Evolutionary conservation across 2,888 invertebrate genomes (phyloP), one percentile per base, ranked within the genome.

Genomic region (Amphipoea lucens): DNA sequence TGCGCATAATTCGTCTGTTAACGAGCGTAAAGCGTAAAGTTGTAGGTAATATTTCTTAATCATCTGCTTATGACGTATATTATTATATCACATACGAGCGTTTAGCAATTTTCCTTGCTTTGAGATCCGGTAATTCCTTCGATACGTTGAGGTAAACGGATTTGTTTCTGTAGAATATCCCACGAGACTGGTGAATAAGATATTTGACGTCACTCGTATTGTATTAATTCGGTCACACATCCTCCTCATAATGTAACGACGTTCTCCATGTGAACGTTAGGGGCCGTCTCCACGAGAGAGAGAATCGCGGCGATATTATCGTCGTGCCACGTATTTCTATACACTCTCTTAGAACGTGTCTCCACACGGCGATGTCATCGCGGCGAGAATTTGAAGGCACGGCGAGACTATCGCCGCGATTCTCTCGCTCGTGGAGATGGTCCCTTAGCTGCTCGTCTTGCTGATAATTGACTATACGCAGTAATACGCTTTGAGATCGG

Each of bases 141-240:
- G 62, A 67, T 79, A 82, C 67, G 80, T 84, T 84, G 71, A 87
- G 75, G 80, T 87, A 90, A 87, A 81, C 78, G 78, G 81, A 86
- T 72, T 76, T 83, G 89, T 89, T 86, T 88, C 83, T 88, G 84
- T 68, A 83, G 84, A 90, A 87, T 87, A 89, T 89, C 88, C 88
- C 89, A 73, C 77, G 82, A 79, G 81, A 81, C 78, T 40, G 71
- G 68, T 87, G 69, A 76, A 76, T 78, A 86, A 86, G 86, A 88
- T 82, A 74, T 77, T 81, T 92, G 92, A 92, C 92, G 92, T 92
- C 92, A 91, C 76, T 75, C 71, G 80, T 81, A 66, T 72, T 65
- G 62, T 82, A 88, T 88, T 81, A 87, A 89, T 84, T 85, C 81
- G 87, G 87, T 85, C 89, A 87, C 88, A 85, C 76, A 92, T 93